These are phyloP conservation scores for Crocallis elinguaria DNA, from an alignment of 2,888 invertebrate species.

Conservation along the genomic window DNA sequence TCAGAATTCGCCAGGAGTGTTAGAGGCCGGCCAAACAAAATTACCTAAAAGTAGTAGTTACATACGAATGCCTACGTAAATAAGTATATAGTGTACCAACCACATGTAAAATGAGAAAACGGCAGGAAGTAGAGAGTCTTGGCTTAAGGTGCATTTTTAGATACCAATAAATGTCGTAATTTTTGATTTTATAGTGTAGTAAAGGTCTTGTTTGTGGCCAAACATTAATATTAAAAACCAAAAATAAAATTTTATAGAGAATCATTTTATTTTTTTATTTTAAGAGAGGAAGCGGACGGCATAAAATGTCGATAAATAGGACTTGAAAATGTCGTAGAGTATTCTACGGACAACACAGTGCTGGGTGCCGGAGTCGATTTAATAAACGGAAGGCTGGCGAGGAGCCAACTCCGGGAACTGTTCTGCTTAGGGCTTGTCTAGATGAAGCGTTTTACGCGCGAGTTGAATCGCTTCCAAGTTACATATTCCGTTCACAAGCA, in stretches of 20 bases:
- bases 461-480: conserved; percentile 5
- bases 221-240: conserved; percentile 11
- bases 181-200: neutral
- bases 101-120: too few species aligned
- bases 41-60: too few species aligned
- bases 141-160: too few species aligned
- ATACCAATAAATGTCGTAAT: too few species aligned
- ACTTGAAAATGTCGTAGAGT: conserved; percentile 14
- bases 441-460: too few species aligned
- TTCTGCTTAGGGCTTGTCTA: neutral
- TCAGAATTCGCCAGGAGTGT: too few species aligned
- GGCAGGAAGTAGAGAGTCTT: too few species aligned
- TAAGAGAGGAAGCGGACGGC: conserved; percentile 27
- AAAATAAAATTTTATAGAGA: conserved; percentile 18
- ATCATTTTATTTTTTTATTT: conserved; percentile 13
- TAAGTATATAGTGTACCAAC: too few species aligned
- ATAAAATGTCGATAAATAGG: conserved; percentile 30
- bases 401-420: conserved; percentile 13
- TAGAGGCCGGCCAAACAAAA: too few species aligned
- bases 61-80: too few species aligned
- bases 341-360: conserved; percentile 18
- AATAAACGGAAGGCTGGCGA: conserved; percentile 24
- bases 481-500: too few species aligned
- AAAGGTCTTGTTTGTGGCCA: conserved; percentile 12
- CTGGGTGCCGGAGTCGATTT: conserved; percentile 5